A percentile compares a stretch with the other conserved stretches of the same genome.
phyloP scores from a whole-genome alignment of 2,797 vertebrate genomes.

The Sebastes minor region DNA sequence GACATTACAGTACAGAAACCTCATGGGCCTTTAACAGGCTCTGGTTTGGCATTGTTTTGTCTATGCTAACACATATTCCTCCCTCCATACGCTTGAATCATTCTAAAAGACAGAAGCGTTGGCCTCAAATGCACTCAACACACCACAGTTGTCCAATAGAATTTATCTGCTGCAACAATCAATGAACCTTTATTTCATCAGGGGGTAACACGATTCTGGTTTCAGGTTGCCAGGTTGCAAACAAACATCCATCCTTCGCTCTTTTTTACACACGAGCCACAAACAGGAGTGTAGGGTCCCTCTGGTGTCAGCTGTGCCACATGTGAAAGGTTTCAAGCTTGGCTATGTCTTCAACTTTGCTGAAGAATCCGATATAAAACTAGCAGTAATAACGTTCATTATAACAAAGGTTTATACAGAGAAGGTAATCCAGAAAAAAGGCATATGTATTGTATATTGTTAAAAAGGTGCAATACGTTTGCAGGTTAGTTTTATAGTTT shows the following conservation, averaged over 20 bases:
- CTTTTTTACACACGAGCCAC: not conserved
- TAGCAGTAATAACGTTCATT: constrained; percentile 52
- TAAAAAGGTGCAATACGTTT: constrained; percentile 59
- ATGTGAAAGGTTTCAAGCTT: constrained; percentile 31
- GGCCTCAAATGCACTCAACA: constrained; percentile 1
- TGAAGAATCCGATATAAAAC: constrained; percentile 41
- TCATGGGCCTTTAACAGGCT: constrained; percentile 32
- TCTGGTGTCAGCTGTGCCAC: not conserved
- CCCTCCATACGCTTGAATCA: not conserved
- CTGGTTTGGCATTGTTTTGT: constrained; percentile 49
- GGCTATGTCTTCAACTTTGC: constrained; percentile 1
- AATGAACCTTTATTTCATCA: not conserved
- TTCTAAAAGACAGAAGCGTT: not conserved
- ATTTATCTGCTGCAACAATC: not conserved
- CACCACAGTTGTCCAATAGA: constrained; percentile 6
- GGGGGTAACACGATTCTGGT: not conserved
- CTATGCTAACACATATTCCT: constrained; percentile 34
- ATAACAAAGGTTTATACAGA: constrained; percentile 50
- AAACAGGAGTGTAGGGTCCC: not conserved
- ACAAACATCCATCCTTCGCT: not conserved
- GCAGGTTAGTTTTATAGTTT: constrained; percentile 58
- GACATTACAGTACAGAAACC: constrained; percentile 54
- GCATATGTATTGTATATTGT: constrained; percentile 50
- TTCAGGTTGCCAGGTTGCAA: not conserved
- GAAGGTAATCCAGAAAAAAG: constrained; percentile 45